Conservation (phyloP, 1,140 invertebrate genomes). For the Pararge aegeria region DNA sequence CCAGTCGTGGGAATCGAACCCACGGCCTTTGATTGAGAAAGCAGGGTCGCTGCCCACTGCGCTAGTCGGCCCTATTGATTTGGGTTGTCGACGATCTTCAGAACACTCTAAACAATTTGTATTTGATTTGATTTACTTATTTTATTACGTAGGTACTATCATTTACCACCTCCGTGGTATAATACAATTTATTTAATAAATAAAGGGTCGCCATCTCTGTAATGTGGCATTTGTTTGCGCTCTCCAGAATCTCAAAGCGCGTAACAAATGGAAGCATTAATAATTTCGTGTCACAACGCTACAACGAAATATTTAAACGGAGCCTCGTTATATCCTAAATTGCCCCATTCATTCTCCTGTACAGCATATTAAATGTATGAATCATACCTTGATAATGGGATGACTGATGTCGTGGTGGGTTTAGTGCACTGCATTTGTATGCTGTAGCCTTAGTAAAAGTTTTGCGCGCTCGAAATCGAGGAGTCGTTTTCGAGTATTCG, state of each 20-base stretch:
- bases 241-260: conserved; percentile 17
- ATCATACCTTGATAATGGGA: conserved; percentile 54
- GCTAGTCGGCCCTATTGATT: too few relatives aligned
- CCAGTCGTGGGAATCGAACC: too few relatives aligned
- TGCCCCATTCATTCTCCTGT: conserved; percentile 15
- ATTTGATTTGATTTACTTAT: too few relatives aligned
- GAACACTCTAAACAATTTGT: too few relatives aligned
- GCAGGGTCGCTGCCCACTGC: too few relatives aligned
- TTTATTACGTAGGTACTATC: too few relatives aligned
- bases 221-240: conserved; percentile 15
- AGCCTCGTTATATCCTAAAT: conserved; percentile 22
- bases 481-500: too few relatives aligned
- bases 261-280: conserved; percentile 28
- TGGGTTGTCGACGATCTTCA: too few relatives aligned
- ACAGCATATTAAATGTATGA: conserved; percentile 31
- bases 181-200: neutral
- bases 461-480: too few relatives aligned
- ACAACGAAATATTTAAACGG: conserved; percentile 23
- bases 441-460: too few relatives aligned
- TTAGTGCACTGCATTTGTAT: neutral
- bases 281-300: conserved; percentile 19
- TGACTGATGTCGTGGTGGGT: conserved; percentile 53
- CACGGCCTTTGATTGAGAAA: too few relatives aligned
- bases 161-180: too few relatives aligned
- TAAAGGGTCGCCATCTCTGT: neutral